Evolutionary conservation across 1,140 invertebrate genomes (phyloP), one percentile per base, ranked within the genome.

Genomic region (Nephotettix cincticeps): DNA sequence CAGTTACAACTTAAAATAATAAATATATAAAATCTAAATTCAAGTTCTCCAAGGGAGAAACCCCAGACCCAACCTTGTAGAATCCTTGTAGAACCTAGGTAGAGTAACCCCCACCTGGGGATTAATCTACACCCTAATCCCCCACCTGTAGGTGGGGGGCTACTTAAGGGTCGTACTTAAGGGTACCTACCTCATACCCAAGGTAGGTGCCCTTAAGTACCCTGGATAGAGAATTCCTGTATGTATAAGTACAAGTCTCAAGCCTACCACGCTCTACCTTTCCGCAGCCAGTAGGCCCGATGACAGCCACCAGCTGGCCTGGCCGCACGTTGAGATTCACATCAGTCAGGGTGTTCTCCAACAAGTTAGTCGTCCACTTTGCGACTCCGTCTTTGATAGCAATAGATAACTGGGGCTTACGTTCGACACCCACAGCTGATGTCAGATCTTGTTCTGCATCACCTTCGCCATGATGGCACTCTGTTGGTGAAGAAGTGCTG

Each of bases 231-330:
- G 14, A 11, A 65, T 65, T 6, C 17, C 11, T 17, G 13, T 29
- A 32, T 65, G 19, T 65, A 65, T 58, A 19, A 25, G 54, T 14
- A 58, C 23, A 25, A 9, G 9, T 43, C 9, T 11, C 40, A 43
- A n/a, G 9, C 9, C n/a, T 43, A 43, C 45, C 45, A 29, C 13
- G 23, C 58, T 61, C 74, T 81, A 91, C 89, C 84, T 93, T 95
- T 75, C 93, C 93, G 63, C 90, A 83, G 36, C 92, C 92, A 27
- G 94, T 91, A 40, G 89, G 82, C 47, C 93, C 93, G 30, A 93
- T 88, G 1, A 95, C 79, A 13, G 89, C 90, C 54, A 90, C 79
- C 40, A 94, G 83, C 78, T 91, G 84, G 3, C 90, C 89, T 4
- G 85, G 80, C 71, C 82, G 79, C 0, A 89, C 83, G 1, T 81